Evolutionary conservation across 2,113 vertebrate species (phyloP).

Genomic region (Gavialis gangeticus): DNA sequence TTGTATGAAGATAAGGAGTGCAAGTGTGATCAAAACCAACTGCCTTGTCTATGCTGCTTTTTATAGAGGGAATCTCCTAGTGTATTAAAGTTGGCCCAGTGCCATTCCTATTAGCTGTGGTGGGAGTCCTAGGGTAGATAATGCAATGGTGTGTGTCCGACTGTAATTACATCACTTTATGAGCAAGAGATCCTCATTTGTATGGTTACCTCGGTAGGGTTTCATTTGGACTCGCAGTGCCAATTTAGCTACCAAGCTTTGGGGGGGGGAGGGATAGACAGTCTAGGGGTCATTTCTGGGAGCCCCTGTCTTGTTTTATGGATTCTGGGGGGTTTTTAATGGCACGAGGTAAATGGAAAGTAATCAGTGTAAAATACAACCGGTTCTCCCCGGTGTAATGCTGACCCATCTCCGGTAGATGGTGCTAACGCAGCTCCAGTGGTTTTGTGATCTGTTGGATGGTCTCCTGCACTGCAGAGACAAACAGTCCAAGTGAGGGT

Average conservation of each 20-base stretch:
- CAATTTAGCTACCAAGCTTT: too few relatives aligned
- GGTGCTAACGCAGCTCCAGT: conserved; percentile 14
- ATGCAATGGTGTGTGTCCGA: not conserved
- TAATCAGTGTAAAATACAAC: fast-evolving
- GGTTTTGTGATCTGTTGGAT: fast-evolving
- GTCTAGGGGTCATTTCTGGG: not conserved
- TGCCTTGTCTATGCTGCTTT: not conserved
- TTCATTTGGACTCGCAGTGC: not conserved
- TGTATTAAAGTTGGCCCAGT: not conserved
- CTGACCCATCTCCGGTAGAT: not conserved
- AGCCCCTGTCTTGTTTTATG: not conserved
- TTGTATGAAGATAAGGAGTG: not conserved
- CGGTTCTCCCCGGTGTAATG: not conserved
- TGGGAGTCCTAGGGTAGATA: not conserved
- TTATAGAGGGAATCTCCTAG: not conserved
- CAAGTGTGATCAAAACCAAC: not conserved
- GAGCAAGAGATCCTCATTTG: not conserved
- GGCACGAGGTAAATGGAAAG: not conserved
- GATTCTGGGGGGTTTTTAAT: not conserved
- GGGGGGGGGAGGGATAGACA: not conserved
- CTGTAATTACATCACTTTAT: too few relatives aligned
- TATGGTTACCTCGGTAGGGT: not conserved
- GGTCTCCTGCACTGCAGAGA: not conserved
- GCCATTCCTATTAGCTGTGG: too few relatives aligned
- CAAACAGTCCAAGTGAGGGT: not conserved